Evolutionary conservation across 2,113 vertebrate genomes (phyloP).

Genomic region (Neoarius graeffei): DNA sequence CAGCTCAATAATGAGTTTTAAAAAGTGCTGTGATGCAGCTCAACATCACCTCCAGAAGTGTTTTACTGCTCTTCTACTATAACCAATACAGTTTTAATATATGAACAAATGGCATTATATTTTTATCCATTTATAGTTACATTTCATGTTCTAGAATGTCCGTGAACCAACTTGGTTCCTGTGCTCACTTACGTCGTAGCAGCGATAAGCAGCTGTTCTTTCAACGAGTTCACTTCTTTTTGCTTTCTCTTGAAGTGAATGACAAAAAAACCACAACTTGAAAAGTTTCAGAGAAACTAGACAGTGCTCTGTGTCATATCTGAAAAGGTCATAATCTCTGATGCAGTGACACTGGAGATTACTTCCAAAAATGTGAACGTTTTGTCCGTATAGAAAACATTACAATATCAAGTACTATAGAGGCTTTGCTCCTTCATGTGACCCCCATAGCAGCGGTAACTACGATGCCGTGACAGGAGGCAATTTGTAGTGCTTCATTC

Average conservation of each 20-base stretch:
- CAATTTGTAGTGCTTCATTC: no score
- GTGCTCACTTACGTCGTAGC: not conserved
- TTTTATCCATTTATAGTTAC: not conserved
- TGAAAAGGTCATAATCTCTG: not conserved
- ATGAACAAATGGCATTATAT: not conserved
- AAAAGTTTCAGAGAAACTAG: not conserved
- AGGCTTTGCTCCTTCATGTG: not conserved
- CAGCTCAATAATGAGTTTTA: conserved; percentile 64
- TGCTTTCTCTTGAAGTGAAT: not conserved
- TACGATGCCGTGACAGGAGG: no score
- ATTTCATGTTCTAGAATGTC: not conserved
- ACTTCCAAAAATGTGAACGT: not conserved
- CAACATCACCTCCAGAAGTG: not conserved
- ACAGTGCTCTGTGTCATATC: not conserved
- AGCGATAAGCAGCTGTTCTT: not conserved
- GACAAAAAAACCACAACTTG: not conserved
- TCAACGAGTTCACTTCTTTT: not conserved
- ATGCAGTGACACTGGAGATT: not conserved
- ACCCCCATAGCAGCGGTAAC: no score
- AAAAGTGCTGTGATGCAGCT: not conserved
- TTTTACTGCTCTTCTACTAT: not conserved
- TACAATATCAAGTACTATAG: not conserved
- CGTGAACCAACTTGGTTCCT: not conserved
- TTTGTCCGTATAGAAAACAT: not conserved
- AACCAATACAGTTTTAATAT: not conserved